Percentiles rank a stretch among this genome's conserved stretches.
Conservation (phyloP, 2,888 invertebrate genomes). For the Apoderus coryli region DNA sequence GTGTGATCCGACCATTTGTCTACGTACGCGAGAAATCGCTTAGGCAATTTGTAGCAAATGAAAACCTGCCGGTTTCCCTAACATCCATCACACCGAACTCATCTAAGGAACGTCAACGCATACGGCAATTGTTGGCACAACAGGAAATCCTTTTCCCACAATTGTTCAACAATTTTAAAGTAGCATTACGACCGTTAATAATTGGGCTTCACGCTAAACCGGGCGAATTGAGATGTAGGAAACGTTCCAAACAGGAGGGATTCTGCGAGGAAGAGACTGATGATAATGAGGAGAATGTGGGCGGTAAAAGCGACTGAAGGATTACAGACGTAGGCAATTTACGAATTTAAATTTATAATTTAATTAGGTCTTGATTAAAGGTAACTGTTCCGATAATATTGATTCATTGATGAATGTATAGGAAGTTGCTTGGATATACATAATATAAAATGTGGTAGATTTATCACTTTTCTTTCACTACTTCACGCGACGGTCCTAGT, state of each 20-base stretch:
- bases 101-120: slow-evolving; percentile 36
- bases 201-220: slow-evolving; percentile 31
- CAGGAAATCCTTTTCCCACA: slow-evolving; percentile 66
- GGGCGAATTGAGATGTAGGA: slow-evolving; percentile 39
- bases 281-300: slow-evolving; percentile 47
- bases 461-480: too few relatives aligned
- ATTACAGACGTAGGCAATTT: background rate
- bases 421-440: too few relatives aligned
- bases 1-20: slow-evolving; percentile 76
- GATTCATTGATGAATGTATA: too few relatives aligned
- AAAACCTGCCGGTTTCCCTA: slow-evolving; percentile 48
- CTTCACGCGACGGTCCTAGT: too few relatives aligned
- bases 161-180: slow-evolving; percentile 56
- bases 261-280: slow-evolving; percentile 48
- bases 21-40: slow-evolving; percentile 69
- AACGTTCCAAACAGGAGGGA: slow-evolving; percentile 43
- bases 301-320: slow-evolving; percentile 14
- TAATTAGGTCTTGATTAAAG: too few relatives aligned
- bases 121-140: slow-evolving; percentile 52
- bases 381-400: too few relatives aligned
- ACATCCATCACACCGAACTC: slow-evolving; percentile 24
- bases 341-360: too few relatives aligned
- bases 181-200: slow-evolving; percentile 57
- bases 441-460: too few relatives aligned
- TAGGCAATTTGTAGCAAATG: slow-evolving; percentile 57